These are phyloP conservation scores for Meloidogyne chitwoodi DNA, from an alignment of 1,140 invertebrate genomes.

Conservation along the genomic window DNA sequence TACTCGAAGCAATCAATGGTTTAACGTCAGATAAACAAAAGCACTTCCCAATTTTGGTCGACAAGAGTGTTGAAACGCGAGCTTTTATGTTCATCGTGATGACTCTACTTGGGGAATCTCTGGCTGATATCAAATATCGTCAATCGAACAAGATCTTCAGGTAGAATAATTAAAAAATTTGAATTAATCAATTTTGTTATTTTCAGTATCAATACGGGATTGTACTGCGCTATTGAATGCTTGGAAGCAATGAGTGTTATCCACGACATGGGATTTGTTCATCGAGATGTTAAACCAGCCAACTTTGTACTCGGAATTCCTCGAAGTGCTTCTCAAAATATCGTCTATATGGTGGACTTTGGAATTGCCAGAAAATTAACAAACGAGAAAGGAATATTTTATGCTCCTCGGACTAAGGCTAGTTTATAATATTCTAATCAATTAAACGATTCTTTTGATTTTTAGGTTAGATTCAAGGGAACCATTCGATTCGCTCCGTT, in stretches of 20 bases:
- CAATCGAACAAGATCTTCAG: slow-evolving; percentile 14
- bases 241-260: slow-evolving; percentile 39
- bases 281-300: slow-evolving; percentile 34
- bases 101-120: slow-evolving; percentile 20
- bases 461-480: slow-evolving; percentile 38
- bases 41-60: slow-evolving; percentile 26
- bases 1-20: neutral
- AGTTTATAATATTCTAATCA: neutral
- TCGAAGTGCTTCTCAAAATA: neutral
- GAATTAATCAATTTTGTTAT: neutral
- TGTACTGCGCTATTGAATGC: slow-evolving; percentile 28
- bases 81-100: slow-evolving; percentile 33
- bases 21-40: neutral
- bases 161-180: neutral
- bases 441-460: neutral
- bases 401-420: slow-evolving; percentile 24
- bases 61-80: slow-evolving; percentile 17
- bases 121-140: slow-evolving; percentile 28
- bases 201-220: slow-evolving; percentile 17
- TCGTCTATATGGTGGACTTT: slow-evolving; percentile 30
- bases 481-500: slow-evolving; percentile 42
- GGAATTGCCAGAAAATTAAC: slow-evolving; percentile 26
- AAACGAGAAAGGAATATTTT: slow-evolving; percentile 7
- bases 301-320: slow-evolving; percentile 37
- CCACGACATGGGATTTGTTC: slow-evolving; percentile 24